phyloP scores from a whole-genome alignment of 2,113 vertebrate species.

The Hydrolagus affinis region DNA sequence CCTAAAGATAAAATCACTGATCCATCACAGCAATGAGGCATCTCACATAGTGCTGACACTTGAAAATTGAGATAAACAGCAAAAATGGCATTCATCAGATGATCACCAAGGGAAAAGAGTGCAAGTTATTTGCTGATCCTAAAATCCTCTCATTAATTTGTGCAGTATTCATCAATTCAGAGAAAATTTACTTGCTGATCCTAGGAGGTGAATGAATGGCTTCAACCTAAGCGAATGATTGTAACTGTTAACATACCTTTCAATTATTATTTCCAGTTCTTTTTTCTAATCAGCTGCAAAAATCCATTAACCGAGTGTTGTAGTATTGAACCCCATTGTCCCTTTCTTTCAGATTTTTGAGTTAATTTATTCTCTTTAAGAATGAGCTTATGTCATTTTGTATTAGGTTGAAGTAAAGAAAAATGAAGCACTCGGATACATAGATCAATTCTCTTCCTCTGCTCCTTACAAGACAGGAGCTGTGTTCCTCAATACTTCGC shows the following conservation, averaged over 20 bases:
- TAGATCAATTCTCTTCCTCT: no score
- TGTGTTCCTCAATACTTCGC: no score
- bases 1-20: background rate
- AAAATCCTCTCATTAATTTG: background rate
- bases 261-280: background rate
- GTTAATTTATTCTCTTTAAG: no score
- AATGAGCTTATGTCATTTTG: no score
- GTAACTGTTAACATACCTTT: background rate
- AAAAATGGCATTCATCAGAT: background rate
- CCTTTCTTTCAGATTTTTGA: no score
- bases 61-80: conserved; percentile 9
- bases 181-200: background rate
- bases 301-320: background rate
- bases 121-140: background rate
- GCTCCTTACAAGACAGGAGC: no score
- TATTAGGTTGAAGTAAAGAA: no score
- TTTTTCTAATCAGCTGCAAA: background rate
- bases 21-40: background rate
- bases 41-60: background rate
- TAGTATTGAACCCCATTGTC: no score
- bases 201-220: background rate
- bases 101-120: background rate
- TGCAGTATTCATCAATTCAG: conserved; percentile 6
- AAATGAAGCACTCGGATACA: no score
- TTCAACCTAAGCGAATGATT: background rate